Percentiles rank a stretch among this genome's conserved stretches.
phyloP scores from a whole-genome alignment of 2,797 vertebrate genomes.

The Toxotes lorentzi region DNA sequence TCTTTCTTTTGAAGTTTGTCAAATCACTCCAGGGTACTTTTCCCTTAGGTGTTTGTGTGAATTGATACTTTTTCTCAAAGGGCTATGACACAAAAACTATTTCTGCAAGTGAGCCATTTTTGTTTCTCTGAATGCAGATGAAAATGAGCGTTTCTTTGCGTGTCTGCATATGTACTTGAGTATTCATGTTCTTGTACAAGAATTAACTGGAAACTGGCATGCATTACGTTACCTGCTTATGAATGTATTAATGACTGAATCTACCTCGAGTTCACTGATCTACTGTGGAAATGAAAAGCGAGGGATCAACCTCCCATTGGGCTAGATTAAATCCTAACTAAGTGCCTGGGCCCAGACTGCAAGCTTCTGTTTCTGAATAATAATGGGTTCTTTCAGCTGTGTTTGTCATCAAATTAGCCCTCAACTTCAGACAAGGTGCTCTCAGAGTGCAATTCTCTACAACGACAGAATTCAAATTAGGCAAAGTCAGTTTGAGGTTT shows the following conservation, averaged over 20 bases:
- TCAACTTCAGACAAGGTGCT: conserved; percentile 67
- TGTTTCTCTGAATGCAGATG: conserved; percentile 31
- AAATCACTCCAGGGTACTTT: conserved; percentile 69
- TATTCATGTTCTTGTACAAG: neutral
- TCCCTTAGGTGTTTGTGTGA: conserved; percentile 64
- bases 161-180: neutral
- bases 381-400: conserved; percentile 76
- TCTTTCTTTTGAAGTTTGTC: conserved; percentile 82
- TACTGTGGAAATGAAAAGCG: conserved; percentile 64
- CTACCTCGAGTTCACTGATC: conserved; percentile 52
- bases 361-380: conserved; percentile 70
- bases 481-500: conserved; percentile 53
- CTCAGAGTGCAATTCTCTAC: conserved; percentile 67
- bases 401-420: conserved; percentile 82
- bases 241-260: conserved; percentile 51
- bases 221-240: conserved; percentile 38
- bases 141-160: neutral
- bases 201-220: conserved; percentile 1
- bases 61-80: conserved; percentile 73
- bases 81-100: conserved; percentile 48
- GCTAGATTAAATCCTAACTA: conserved; percentile 73
- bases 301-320: conserved; percentile 67
- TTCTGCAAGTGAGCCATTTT: conserved; percentile 44
- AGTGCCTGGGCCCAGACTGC: conserved; percentile 62
- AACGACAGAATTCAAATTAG: conserved; percentile 71